Evolutionary conservation across 2,888 invertebrate genomes (phyloP), one percentile per base, ranked within the genome.

Genomic region (Dryobotodes eremita): DNA sequence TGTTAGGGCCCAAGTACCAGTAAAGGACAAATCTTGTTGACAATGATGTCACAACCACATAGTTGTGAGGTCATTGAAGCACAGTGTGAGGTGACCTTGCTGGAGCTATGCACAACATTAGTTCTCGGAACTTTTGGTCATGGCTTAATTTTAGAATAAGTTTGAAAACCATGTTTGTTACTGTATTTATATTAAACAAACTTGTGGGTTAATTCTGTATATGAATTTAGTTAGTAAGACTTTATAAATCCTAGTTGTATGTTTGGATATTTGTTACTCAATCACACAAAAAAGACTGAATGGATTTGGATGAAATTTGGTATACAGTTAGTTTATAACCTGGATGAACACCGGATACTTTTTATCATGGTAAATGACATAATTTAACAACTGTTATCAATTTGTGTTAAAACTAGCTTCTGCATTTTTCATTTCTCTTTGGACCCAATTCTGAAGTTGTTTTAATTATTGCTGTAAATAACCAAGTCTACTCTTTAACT

Each of bases 41-140:
- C 83, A 75, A 85, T 91, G 90, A 90, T 84, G 86, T 92, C 91
- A 92, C 86, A 87, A 80, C 72, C 81, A 82, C 71, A 84, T 85
- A 85, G 68, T 73, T 82, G 78, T 86, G 89, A 92, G 90, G 90
- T 91, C 90, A 91, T 86, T 77, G 74, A 81, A 80, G 73, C 79
- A 62, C 75, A 77, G 79, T 86, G 71, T 85, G 82, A 82, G 65
- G 76, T 75, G 75, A 72, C 91, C 90, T 91, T 87, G 86, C 13
- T 75, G 26, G 17, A 75, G 62, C 83, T 71, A 76, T 70, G 80
- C 75, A 71, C 68, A 84, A 65, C 76, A 71, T 57, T 55, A 68
- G 71, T 80, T 76, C 77, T 65, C 31, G 48, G 73, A 69, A 82
- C 17, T 71, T 75, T 78, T 81, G 65, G 50, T 87, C 76, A 87